Evolutionary conservation across 2,797 vertebrate species (phyloP).

Genomic region (Vespertilio murinus): DNA sequence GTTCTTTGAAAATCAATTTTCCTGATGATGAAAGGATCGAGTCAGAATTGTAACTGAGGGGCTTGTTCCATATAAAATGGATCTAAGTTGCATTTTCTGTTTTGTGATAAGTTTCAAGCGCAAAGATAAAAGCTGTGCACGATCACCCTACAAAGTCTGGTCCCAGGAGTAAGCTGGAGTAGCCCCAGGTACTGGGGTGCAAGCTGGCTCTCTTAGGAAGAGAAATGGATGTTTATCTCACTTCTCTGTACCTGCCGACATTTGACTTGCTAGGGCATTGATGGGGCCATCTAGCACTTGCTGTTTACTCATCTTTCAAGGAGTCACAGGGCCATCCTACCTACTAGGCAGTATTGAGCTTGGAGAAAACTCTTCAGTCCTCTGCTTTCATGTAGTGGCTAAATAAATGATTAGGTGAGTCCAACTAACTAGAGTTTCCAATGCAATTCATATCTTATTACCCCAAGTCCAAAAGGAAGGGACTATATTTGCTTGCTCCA

Average conservation of each 20-base stretch:
- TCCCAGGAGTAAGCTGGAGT: neutral
- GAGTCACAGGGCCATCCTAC: neutral
- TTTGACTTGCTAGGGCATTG: neutral
- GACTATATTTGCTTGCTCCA: neutral
- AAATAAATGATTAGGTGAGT: neutral
- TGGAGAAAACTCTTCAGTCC: neutral
- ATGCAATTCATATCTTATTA: neutral
- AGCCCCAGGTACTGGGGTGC: neutral
- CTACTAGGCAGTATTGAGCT: neutral
- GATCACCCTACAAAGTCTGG: neutral
- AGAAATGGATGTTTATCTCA: neutral
- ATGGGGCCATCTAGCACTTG: neutral
- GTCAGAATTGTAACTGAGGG: neutral
- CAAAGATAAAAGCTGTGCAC: neutral
- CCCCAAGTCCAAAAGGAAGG: neutral
- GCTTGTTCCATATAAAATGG: neutral
- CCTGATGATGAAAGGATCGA: neutral
- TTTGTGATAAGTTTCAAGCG: neutral
- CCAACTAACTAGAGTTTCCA: neutral
- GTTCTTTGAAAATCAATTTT: slow-evolving; percentile 12
- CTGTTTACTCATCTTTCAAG: neutral
- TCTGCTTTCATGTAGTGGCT: neutral
- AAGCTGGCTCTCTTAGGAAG: neutral
- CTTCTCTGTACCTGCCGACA: neutral
- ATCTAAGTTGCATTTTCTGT: neutral